Evolutionary conservation across 2,797 vertebrate genomes (phyloP).

Genomic region (Pangasius macronema): DNA sequence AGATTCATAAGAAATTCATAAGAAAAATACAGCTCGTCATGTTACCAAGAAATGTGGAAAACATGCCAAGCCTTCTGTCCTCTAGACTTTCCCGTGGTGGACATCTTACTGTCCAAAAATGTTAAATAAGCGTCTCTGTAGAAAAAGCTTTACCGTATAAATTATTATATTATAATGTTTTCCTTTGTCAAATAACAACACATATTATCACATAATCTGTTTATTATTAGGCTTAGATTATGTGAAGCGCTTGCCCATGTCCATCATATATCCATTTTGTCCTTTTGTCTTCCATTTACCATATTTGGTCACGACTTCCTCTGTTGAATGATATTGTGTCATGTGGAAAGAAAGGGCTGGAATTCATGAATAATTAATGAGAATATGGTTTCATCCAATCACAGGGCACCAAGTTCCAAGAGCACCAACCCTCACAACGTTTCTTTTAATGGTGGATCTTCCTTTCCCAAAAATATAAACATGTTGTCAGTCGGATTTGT

Average conservation of each 20-base stretch:
- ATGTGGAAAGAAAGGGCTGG: background rate
- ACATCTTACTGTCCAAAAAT: background rate
- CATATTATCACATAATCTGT: background rate
- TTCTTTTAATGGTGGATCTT: background rate
- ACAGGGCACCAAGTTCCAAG: background rate
- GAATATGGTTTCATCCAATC: background rate
- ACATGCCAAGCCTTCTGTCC: background rate
- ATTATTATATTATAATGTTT: background rate
- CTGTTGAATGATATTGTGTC: background rate
- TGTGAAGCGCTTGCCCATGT: background rate
- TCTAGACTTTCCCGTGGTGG: background rate
- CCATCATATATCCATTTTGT: background rate
- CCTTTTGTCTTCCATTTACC: background rate
- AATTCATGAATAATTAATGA: background rate
- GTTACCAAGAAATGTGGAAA: background rate
- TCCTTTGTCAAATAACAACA: background rate
- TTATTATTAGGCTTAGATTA: background rate
- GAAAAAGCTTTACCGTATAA: background rate
- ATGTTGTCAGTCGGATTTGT: background rate
- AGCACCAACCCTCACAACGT: background rate
- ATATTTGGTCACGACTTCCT: background rate
- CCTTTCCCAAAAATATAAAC: background rate
- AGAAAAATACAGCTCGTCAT: background rate
- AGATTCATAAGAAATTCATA: background rate
- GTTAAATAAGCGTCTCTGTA: background rate